Evolutionary conservation across 2,113 vertebrate species (phyloP).

Genomic region (Poeciliopsis occidentalis): DNA sequence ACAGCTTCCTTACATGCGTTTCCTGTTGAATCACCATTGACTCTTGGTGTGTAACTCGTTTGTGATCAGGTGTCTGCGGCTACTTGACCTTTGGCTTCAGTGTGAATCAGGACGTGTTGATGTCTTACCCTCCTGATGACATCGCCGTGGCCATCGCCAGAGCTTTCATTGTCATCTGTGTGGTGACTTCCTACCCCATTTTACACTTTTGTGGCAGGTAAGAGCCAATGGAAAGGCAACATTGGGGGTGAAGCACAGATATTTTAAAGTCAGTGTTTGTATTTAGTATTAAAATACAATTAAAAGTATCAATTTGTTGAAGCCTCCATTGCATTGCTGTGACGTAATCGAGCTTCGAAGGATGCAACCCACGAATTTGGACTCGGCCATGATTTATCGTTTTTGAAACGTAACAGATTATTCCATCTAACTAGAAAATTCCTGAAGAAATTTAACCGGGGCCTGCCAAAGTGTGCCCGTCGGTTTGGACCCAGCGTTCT

Average conservation of each 20-base stretch:
- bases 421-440: too few relatives aligned
- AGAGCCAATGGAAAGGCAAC: constrained; percentile 10
- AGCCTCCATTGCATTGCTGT: too few relatives aligned
- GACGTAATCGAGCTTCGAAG: too few relatives aligned
- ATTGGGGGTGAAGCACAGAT: neutral
- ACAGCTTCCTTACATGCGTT: neutral
- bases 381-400: too few relatives aligned
- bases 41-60: neutral
- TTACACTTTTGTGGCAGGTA: constrained; percentile 97
- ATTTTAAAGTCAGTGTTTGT: neutral
- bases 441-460: too few relatives aligned
- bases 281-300: too few relatives aligned
- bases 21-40: neutral
- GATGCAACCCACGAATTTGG: too few relatives aligned
- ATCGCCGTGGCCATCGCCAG: constrained; percentile 91
- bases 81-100: constrained; percentile 91
- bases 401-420: too few relatives aligned
- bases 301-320: too few relatives aligned
- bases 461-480: too few relatives aligned
- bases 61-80: constrained; percentile 88
- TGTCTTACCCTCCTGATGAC: constrained; percentile 93
- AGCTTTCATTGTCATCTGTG: constrained; percentile 92
- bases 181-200: constrained; percentile 96
- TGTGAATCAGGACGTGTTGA: constrained; percentile 91
- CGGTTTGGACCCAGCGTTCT: too few relatives aligned